Evolutionary conservation across 2,797 vertebrate species (phyloP).

Genomic region (Sebastes iracundus): DNA sequence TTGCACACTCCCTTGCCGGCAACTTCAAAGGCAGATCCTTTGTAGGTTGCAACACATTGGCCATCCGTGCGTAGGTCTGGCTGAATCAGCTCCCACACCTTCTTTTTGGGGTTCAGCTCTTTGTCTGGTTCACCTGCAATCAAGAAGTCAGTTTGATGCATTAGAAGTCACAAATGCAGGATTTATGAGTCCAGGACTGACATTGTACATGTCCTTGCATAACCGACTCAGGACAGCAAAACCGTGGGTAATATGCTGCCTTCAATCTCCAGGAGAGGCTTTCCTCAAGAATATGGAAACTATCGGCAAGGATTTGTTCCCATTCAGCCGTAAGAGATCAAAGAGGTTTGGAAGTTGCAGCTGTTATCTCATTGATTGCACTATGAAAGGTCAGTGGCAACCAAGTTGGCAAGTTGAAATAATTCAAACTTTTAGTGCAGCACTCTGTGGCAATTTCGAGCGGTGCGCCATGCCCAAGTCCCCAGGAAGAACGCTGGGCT

Average conservation of each 20-base stretch:
- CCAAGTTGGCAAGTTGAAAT: too few species aligned
- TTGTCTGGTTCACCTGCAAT: constrained; percentile 89
- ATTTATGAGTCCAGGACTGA: neutral
- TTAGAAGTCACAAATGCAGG: neutral
- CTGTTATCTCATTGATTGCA: too few species aligned
- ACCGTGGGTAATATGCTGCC: neutral
- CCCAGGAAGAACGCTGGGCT: too few species aligned
- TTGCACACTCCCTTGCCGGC: constrained; percentile 88
- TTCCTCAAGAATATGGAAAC: constrained; percentile 9
- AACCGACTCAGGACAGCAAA: neutral
- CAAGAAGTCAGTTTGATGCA: neutral
- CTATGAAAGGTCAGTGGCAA: too few species aligned
- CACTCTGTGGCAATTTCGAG: too few species aligned
- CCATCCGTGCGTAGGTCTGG: constrained; percentile 86
- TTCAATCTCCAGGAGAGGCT: neutral
- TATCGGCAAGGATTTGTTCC: constrained; percentile 4
- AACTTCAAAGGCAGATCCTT: constrained; percentile 88
- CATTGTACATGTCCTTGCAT: neutral
- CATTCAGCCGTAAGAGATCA: constrained; percentile 12
- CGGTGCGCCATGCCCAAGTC: too few species aligned
- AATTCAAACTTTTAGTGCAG: too few species aligned
- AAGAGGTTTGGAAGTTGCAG: neutral
- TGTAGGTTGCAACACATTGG: constrained; percentile 90
- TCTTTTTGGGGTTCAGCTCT: constrained; percentile 92
- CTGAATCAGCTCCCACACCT: constrained; percentile 92